phyloP scores from a whole-genome alignment of 2,888 invertebrate species.

The Bhutanitis thaidina region DNA sequence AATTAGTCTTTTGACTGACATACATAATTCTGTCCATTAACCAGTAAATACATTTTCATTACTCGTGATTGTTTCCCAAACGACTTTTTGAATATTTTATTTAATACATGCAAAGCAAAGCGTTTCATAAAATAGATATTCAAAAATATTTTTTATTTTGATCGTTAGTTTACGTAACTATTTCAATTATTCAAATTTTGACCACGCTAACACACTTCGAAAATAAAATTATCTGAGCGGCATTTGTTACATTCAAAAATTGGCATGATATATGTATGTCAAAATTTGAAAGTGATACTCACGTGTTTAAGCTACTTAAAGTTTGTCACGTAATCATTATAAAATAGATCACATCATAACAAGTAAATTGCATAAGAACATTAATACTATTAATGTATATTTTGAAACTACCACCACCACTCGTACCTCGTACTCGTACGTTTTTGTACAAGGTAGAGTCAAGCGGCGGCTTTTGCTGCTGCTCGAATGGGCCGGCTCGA shows the following conservation, averaged over 20 bases:
- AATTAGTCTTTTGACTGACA: neutral
- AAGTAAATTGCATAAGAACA: no score
- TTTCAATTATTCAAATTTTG: neutral
- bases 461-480: no score
- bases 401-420: no score
- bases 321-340: neutral
- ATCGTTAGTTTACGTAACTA: conserved; percentile 2
- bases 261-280: neutral
- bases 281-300: conserved; percentile 14
- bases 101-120: no score
- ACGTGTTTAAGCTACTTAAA: conserved; percentile 4
- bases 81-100: neutral
- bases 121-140: conserved; percentile 8
- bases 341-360: no score
- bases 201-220: neutral
- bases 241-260: neutral
- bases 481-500: no score
- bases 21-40: no score
- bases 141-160: conserved; percentile 7
- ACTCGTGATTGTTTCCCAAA: no score
- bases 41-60: no score
- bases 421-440: no score
- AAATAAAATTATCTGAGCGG: neutral
- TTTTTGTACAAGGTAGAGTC: no score
- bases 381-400: no score